These are phyloP conservation scores for Abrostola tripartita DNA, from an alignment of 2,888 invertebrate species.

Conservation along the genomic window DNA sequence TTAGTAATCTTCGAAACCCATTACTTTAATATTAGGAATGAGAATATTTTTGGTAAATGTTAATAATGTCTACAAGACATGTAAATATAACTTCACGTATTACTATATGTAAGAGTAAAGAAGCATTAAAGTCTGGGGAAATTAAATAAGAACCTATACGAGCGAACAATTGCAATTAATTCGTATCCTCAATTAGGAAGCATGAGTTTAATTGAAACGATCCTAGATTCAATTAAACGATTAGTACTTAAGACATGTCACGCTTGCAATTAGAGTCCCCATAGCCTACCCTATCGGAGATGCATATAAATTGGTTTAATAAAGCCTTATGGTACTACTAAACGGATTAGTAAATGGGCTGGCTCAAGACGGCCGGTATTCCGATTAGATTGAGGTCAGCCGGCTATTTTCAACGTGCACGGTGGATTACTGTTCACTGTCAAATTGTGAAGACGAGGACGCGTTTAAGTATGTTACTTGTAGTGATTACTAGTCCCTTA, in stretches of 20 bases:
- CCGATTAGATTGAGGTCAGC: constrained; percentile 46
- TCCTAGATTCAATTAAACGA: background rate
- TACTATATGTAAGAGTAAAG: background rate
- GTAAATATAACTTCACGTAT: background rate
- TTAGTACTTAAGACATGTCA: background rate
- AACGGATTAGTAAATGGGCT: constrained; percentile 33
- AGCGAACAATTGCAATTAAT: constrained; percentile 4
- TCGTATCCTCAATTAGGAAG: background rate
- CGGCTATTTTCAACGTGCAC: constrained; percentile 40
- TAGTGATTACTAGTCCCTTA: background rate
- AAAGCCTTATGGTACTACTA: constrained; percentile 30
- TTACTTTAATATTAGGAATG: no score
- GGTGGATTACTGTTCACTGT: constrained; percentile 49
- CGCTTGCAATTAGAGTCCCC: constrained; percentile 1
- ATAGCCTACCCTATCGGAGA: constrained; percentile 11
- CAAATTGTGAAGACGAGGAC: constrained; percentile 17
- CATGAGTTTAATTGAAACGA: background rate
- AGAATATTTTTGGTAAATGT: no score
- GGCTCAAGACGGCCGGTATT: constrained; percentile 31
- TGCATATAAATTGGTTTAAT: constrained; percentile 41
- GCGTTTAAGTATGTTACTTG: constrained; percentile 7
- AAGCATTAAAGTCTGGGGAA: background rate
- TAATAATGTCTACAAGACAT: no score
- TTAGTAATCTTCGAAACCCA: no score
- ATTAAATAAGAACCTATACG: background rate